phyloP scores from a whole-genome alignment of 2,113 vertebrate genomes.

The Gopherus flavomarginatus region DNA sequence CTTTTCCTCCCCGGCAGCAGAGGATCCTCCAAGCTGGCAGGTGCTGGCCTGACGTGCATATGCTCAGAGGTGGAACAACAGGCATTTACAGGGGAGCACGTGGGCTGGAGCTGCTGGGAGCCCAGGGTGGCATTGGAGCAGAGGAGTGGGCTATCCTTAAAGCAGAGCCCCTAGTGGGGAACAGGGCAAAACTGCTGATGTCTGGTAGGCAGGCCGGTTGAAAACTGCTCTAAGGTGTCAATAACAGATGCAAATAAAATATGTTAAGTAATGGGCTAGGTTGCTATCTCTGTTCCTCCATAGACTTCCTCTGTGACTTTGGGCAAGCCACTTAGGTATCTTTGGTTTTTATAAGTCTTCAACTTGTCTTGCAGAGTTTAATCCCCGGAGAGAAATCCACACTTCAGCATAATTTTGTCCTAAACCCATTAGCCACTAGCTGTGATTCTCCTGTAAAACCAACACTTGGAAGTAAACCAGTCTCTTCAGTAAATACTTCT shows the following conservation, averaged over 20 bases:
- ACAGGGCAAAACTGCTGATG: neutral
- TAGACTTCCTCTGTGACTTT: neutral
- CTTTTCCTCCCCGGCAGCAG: neutral
- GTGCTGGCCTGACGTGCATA: too few relatives aligned
- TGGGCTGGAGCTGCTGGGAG: neutral
- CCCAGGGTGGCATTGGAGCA: neutral
- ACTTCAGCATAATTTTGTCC: slow-evolving; percentile 58
- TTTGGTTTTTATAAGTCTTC: neutral
- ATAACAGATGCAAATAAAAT: neutral
- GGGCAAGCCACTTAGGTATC: neutral
- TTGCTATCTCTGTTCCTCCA: neutral
- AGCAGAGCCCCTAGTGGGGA: neutral
- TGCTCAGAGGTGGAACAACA: too few relatives aligned
- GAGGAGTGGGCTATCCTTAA: neutral
- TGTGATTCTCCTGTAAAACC: slow-evolving; percentile 62
- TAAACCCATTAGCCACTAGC: slow-evolving; percentile 47
- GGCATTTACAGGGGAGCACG: neutral
- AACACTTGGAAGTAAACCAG: slow-evolving; percentile 59
- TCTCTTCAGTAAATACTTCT: slow-evolving; percentile 57
- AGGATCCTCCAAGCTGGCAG: neutral
- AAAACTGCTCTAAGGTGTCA: neutral
- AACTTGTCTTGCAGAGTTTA: slow-evolving; percentile 65
- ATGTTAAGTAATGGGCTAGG: neutral
- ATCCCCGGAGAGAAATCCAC: slow-evolving; percentile 65
- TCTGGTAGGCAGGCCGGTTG: neutral